Conservation (phyloP, 2,113 vertebrate genomes). For the Vanacampus margaritifer region DNA sequence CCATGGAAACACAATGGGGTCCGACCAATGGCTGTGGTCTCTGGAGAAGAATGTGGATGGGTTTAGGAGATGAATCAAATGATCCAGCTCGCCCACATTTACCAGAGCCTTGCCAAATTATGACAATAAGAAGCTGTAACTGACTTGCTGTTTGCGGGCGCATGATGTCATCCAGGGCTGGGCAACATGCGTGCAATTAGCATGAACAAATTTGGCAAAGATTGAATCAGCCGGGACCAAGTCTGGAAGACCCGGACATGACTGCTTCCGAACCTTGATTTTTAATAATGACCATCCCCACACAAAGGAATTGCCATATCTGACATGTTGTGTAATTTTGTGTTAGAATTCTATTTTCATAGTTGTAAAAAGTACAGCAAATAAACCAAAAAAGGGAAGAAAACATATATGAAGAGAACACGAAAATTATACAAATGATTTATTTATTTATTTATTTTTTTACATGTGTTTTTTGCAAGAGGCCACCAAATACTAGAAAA, state of each 20-base stretch:
- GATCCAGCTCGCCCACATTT: constrained; percentile 51
- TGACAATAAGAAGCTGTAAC: constrained; percentile 52
- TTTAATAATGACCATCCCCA: constrained; percentile 7
- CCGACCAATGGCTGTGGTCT: constrained; percentile 40
- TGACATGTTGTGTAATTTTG: neutral
- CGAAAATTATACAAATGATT: neutral
- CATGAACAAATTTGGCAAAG: constrained; percentile 22
- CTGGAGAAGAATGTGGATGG: constrained; percentile 25
- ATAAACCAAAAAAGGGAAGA: neutral
- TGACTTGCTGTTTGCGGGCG: constrained; percentile 29
- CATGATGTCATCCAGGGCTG: constrained; percentile 16
- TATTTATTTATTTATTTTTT: no score
- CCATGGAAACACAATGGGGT: constrained; percentile 58
- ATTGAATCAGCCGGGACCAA: constrained; percentile 21
- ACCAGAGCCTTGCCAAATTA: constrained; percentile 46
- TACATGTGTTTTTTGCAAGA: neutral
- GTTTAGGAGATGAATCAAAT: constrained; percentile 48
- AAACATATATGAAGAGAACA: constrained; percentile 2
- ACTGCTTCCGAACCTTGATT: constrained; percentile 23
- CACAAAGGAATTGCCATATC: constrained; percentile 1
- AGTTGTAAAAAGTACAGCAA: neutral
- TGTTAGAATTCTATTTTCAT: constrained; percentile 26
- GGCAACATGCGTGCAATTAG: constrained; percentile 28
- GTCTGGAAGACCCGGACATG: constrained; percentile 24
- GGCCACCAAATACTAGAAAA: constrained; percentile 26